Percentiles rank a stretch among this genome's conserved stretches.
Evolutionary conservation across 2,797 vertebrate genomes (phyloP).

Genomic region (Bradypus variegatus): DNA sequence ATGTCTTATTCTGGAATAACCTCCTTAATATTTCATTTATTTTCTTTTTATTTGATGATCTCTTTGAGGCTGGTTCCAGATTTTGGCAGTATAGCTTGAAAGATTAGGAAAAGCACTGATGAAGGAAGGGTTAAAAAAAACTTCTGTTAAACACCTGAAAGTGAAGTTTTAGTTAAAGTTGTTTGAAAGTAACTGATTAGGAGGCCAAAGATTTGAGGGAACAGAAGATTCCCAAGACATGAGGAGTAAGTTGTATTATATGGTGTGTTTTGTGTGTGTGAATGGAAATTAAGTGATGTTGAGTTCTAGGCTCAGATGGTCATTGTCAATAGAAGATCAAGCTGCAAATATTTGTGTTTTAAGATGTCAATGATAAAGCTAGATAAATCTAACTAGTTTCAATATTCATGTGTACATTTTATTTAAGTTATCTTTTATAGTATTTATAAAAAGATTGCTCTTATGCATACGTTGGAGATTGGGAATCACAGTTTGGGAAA

Average conservation of each 20-base stretch:
- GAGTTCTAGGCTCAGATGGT: slow-evolving; percentile 77
- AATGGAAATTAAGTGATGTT: slow-evolving; percentile 66
- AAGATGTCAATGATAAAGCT: slow-evolving; percentile 72
- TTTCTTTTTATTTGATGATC: slow-evolving; percentile 23
- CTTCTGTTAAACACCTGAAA: slow-evolving; percentile 35
- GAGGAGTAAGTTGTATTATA: slow-evolving; percentile 68
- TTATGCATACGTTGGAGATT: slow-evolving; percentile 61
- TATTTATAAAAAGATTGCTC: slow-evolving; percentile 57
- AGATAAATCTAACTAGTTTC: slow-evolving; percentile 68
- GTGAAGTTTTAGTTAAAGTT: slow-evolving; percentile 44
- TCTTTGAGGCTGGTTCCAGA: slow-evolving; percentile 45
- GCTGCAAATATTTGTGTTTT: slow-evolving; percentile 80
- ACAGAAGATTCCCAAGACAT: slow-evolving; percentile 63
- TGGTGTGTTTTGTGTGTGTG: slow-evolving; percentile 67
- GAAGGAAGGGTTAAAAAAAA: slow-evolving; percentile 43
- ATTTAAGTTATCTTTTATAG: slow-evolving; percentile 59
- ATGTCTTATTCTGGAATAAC: slow-evolving; percentile 32
- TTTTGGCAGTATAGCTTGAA: slow-evolving; percentile 40
- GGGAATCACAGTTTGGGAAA: slow-evolving; percentile 60
- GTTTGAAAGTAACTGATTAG: slow-evolving; percentile 52
- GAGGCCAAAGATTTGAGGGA: slow-evolving; percentile 76
- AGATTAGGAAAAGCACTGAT: slow-evolving; percentile 24
- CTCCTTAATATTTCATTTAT: background rate
- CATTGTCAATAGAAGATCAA: slow-evolving; percentile 75
- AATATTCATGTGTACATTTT: slow-evolving; percentile 68